Evolutionary conservation across 2,113 vertebrate genomes (phyloP), one percentile per base, ranked within the genome.

Genomic region (Chaetorhynchus papuensis): DNA sequence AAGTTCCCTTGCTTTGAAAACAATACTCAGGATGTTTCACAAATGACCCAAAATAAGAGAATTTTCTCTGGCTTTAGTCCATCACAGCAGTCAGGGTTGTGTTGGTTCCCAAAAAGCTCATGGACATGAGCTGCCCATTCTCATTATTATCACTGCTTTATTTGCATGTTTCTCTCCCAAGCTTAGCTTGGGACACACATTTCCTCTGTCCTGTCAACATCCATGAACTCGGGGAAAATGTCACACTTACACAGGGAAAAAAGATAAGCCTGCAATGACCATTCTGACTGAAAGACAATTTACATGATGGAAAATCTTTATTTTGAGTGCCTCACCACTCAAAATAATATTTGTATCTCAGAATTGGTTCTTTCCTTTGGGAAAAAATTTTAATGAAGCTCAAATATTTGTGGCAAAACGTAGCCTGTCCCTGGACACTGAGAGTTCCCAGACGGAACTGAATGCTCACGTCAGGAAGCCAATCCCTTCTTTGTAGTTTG

Each of bases 101-200:
- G 28, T 4, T 87, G 61, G 65, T 69, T 93, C 87, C 94, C 87
- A 84, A 91, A 95, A 94, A 95, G 19, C 93, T 89, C 77, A 85
- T 53, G 65, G 91, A 89, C 49, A 91, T 0, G 1, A 94, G 61
- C 70, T 95, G 89, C 78, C 70, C 59, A 17, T 79, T 95, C 74
- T 87, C 61, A 72, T 95, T 88, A 79, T 28, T 23, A 57, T 76
- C 87, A 91, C 20, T 31, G 33, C 35, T 86, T 88, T 47, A 87
- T 84, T 71, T 84, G 69, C 65, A 70, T 18, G 27, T 76, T 91
- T 54, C 63, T 90, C 50, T 93, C 45, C 59, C 61, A 65, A 93
- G 71, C 81, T 70, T 16, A 75, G 76, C 33, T 31, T 60, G 61
- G 74, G 81, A 89, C 81, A 56, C 18, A 23, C 10, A 27, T 41